Evolutionary conservation across 2,888 invertebrate species (phyloP).

Genomic region (Drosophila silvestris): DNA sequence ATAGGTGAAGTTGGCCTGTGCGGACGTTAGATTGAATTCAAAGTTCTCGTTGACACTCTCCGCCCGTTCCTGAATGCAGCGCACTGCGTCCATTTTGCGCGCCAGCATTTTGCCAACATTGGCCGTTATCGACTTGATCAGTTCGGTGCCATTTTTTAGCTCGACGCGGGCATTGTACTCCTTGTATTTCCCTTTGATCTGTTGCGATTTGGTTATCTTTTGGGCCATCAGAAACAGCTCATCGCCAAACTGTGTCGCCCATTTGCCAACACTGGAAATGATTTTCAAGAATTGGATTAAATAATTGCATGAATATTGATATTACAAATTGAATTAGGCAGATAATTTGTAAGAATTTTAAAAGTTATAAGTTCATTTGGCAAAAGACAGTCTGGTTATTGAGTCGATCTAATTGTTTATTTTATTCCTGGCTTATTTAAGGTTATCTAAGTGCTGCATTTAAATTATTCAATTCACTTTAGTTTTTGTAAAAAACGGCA

Average conservation of each 20-base stretch:
- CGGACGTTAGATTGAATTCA: constrained; percentile 85
- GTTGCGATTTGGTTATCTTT: constrained; percentile 91
- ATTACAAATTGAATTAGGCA: background rate
- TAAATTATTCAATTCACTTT: background rate
- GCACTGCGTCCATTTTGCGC: constrained; percentile 95
- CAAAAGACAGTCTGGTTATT: background rate
- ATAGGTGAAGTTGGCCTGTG: constrained; percentile 86
- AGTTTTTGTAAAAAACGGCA: too few species aligned
- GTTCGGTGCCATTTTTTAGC: constrained; percentile 91
- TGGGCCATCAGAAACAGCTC: constrained; percentile 92
- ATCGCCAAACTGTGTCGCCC: constrained; percentile 92
- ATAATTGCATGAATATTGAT: background rate
- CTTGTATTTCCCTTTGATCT: constrained; percentile 92
- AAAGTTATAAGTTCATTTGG: background rate
- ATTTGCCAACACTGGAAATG: constrained; percentile 90
- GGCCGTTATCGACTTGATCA: constrained; percentile 92
- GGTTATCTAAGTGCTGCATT: background rate
- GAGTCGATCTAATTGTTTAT: background rate
- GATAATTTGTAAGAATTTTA: background rate
- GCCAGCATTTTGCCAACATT: constrained; percentile 94
- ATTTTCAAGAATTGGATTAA: background rate
- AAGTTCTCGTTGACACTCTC: constrained; percentile 89
- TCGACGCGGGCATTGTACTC: constrained; percentile 92
- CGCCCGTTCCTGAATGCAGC: constrained; percentile 92
- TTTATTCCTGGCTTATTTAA: background rate